Base-by-base conservation (phyloP, 2,888 invertebrate species). In the Macaria notata region DNA sequence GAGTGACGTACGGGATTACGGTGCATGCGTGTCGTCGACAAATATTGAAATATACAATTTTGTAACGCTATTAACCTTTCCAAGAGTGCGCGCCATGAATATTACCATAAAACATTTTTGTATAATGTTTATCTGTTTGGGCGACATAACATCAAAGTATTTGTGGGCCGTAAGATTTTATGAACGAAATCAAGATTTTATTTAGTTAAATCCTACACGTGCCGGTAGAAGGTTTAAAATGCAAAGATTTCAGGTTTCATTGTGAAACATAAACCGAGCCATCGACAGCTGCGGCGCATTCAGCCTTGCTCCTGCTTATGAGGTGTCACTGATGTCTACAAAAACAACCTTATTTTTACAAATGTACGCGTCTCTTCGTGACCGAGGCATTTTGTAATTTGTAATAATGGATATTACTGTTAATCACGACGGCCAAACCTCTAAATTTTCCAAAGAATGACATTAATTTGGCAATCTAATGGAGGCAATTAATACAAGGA, bases 241-340 rank as follows among this genome's bases (percentile, higher is more conserved):
- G 71, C 69, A 62, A 66, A 55, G 56, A 58, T 68, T 81, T 76
- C 75, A 72, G 59, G 67, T 78, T 81, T 76, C 75, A 72, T 70
- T 57, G 57, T 75, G 86, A 73, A 85, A 86, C 74, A 66, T 58
- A 73, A 86, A 68, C 80, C 74, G 62, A 60, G 58, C 64, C 72
- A 79, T 78, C 72, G 76, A 81, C 81, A 82, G 78, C 77, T 83
- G 81, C 71, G 72, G 73, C 73, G 70, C 71, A 72, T 72, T 67
- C 71, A 73, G 71, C 69, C 71, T 71, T 65, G 71, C 69, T 59
- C 54, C 49, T 51, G 51, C 54, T 57, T 61, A 63, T 59, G 55
- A 61, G 52, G 56, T 63, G 61, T 63, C 63, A 63, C 45, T 47
- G 38, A 54, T 47, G 56, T 53, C 46, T 31, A 49, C 52, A 55